Percentiles rank a stretch among this genome's conserved stretches.
Evolutionary conservation across 1,140 invertebrate species (phyloP).

Genomic region (Neuroterus valhalla): DNA sequence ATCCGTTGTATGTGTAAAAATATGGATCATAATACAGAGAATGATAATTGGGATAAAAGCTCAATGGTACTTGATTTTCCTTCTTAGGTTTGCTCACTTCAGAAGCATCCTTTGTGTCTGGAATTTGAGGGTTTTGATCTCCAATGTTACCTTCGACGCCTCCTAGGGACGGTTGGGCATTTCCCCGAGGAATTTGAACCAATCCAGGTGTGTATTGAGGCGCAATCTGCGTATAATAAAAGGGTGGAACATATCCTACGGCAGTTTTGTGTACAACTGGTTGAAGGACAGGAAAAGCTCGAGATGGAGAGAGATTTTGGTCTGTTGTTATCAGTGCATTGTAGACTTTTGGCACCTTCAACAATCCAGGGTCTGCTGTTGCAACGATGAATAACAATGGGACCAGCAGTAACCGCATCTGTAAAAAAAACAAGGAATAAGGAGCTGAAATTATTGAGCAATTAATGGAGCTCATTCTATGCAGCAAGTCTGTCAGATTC

Average conservation of each 20-base stretch:
- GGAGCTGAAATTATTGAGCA: no score
- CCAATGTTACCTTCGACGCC: neutral
- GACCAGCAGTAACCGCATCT: constrained; percentile 63
- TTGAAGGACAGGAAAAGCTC: constrained; percentile 83
- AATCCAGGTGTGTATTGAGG: constrained; percentile 57
- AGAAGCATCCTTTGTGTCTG: neutral
- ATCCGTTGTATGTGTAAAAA: constrained; percentile 65
- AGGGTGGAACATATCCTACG: constrained; percentile 75
- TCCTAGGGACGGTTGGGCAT: neutral
- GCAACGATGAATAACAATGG: constrained; percentile 55
- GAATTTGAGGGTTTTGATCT: neutral
- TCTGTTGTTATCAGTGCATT: constrained; percentile 85
- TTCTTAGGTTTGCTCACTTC: constrained; percentile 39
- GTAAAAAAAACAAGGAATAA: constrained; percentile 40
- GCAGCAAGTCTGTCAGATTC: no score
- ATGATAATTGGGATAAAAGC: constrained; percentile 68
- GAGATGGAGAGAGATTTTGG: constrained; percentile 82
- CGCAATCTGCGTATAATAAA: constrained; percentile 63
- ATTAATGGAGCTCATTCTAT: no score
- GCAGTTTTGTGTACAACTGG: constrained; percentile 79
- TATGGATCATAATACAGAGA: constrained; percentile 69
- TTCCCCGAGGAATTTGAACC: constrained; percentile 36
- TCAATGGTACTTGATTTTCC: constrained; percentile 56
- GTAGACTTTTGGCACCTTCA: constrained; percentile 82
- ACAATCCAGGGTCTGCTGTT: constrained; percentile 65